Base-by-base conservation (phyloP, 2,888 invertebrate genomes). In the Leptogaster cylindrica region DNA sequence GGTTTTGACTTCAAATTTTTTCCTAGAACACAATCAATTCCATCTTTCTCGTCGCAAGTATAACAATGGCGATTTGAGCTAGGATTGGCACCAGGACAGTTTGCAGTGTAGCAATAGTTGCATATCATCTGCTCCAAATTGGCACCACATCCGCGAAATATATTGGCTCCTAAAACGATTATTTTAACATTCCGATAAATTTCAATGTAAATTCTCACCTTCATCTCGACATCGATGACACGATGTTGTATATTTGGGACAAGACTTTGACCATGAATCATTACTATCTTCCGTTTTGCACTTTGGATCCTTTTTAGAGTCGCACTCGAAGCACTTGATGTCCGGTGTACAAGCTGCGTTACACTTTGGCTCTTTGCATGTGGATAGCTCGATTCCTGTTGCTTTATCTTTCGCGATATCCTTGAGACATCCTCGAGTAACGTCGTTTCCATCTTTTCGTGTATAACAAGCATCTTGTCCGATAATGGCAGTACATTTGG, bases 321-420 rank as follows among this genome's bases (percentile, higher is more conserved):
- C 74, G 41, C 76, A 76, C 2, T 70, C 68, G 39, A 73, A 72
- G 41, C 76, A 76, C 1, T 66, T 73, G 10, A 72, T 73, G 4
- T 58, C 58, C 31, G 20, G 14, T 0, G 4, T 8, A 3, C 52
- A 46, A 0, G 4, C 4, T 6, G 36, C 28, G 25, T 55, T 55
- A 14, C 55, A 55, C 12, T n/a, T n/a, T n/a, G 12, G 3, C 0
- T 14, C 23, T 4, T 7, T 1, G 10, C 55, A 39, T 12, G 8
- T 39, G 3, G 20, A n/a, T 18, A 55, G 12, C 7, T 16, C 14
- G 12, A 4, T n/a, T 8, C 18, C 31, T 12, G 10, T 10, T 2
- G 39, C 23, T 8, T 46, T 5, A 2, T 0, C 10, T 12, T 6
- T 5, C 3, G 6, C 3, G n/a, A 52, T 18, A 7, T 20, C 36